phyloP scores from a whole-genome alignment of 2,113 vertebrate genomes.

The Marmota flaviventris region DNA sequence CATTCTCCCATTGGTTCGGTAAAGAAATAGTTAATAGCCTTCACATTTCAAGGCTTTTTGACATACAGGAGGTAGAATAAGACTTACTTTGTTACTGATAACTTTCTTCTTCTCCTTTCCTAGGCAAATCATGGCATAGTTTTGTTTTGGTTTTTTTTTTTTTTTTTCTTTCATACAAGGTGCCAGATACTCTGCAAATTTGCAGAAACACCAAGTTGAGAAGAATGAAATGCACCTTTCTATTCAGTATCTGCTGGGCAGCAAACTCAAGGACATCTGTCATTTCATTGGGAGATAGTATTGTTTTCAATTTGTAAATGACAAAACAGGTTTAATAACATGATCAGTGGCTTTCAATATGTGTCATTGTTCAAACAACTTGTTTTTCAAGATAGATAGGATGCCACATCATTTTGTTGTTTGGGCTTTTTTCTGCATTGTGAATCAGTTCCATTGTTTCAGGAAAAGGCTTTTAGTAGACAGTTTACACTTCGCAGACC shows the following conservation, averaged over 20 bases:
- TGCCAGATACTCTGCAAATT: neutral
- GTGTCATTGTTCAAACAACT: neutral
- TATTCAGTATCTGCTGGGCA: neutral
- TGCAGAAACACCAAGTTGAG: neutral
- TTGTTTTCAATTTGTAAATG: neutral
- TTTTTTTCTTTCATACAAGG: neutral
- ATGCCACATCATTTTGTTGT: neutral
- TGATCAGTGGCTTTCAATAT: neutral
- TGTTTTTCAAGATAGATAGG: neutral
- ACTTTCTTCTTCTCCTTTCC: neutral
- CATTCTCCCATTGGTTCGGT: neutral
- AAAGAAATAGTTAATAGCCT: neutral
- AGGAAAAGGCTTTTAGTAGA: neutral
- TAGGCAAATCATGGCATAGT: neutral
- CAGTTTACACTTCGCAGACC: neutral
- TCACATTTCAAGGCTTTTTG: neutral
- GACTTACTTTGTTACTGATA: conserved; percentile 13
- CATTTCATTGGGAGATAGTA: neutral
- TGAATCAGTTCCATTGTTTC: neutral
- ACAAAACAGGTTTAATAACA: neutral
- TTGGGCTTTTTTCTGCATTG: neutral
- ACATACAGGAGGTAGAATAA: conserved; percentile 2
- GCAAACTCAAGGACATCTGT: too few relatives aligned
- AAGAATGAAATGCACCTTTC: neutral
- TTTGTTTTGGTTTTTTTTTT: too few relatives aligned